phyloP scores from a whole-genome alignment of 2,113 vertebrate species.

The Salvator merianae region DNA sequence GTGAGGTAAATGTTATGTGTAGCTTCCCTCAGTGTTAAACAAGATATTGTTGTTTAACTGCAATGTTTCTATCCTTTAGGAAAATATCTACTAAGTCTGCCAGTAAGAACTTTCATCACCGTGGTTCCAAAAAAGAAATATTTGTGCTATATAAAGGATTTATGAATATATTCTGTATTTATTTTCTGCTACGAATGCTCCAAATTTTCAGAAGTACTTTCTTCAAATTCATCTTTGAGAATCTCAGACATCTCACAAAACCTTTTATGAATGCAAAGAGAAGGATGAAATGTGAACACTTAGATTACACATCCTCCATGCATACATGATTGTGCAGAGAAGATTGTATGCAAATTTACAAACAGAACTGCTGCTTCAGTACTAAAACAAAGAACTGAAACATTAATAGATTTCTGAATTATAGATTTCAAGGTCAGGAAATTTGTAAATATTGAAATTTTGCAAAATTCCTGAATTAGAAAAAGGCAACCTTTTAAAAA shows the following conservation, averaged over 20 bases:
- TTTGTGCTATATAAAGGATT: not conserved
- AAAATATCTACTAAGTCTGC: not conserved
- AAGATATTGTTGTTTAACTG: no score
- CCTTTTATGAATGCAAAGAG: not conserved
- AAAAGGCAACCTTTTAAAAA: not conserved
- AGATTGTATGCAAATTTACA: not conserved
- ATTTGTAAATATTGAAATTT: constrained; percentile 27
- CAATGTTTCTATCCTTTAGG: not conserved
- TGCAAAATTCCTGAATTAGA: constrained; percentile 19
- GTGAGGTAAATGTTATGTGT: no score
- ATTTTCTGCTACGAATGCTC: not conserved
- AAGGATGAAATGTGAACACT: not conserved
- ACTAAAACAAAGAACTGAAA: not conserved
- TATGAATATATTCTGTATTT: constrained; percentile 3
- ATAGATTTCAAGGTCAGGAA: not conserved
- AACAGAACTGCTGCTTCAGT: not conserved
- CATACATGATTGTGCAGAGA: not conserved
- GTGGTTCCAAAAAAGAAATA: not conserved
- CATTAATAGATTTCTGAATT: not conserved
- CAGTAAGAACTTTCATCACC: not conserved
- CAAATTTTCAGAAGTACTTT: not conserved
- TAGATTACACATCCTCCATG: not conserved
- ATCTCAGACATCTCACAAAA: not conserved
- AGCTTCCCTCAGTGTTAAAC: no score
- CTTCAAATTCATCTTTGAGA: not conserved